Conservation (phyloP, 2,797 vertebrate genomes). For the Lophotriccus pileatus region DNA sequence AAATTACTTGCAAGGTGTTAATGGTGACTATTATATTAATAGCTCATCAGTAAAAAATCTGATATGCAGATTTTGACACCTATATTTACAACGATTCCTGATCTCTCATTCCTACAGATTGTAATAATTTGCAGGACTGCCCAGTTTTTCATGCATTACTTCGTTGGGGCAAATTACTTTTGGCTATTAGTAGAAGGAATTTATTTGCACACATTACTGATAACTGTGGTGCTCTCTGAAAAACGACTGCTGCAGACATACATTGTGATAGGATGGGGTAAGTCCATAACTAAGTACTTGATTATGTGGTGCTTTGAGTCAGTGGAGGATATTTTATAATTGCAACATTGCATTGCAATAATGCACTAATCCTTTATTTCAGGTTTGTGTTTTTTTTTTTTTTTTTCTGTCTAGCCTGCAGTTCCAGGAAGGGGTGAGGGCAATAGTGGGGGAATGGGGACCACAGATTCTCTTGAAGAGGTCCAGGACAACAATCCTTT, state of each 20-base stretch:
- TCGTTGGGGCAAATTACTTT: conserved; percentile 88
- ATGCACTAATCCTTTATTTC: background rate
- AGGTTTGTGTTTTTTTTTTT: accelerated
- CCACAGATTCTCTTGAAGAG: background rate
- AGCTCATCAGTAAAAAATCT: background rate
- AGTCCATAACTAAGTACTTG: background rate
- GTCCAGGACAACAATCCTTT: background rate
- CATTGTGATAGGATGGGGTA: conserved; percentile 93
- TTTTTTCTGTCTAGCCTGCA: background rate
- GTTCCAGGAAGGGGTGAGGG: background rate
- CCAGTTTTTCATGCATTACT: conserved; percentile 90
- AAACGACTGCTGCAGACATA: conserved; percentile 85
- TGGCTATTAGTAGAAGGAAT: conserved; percentile 95
- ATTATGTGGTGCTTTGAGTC: background rate
- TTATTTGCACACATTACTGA: conserved; percentile 88
- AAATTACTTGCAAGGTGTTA: background rate
- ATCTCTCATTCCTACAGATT: conserved; percentile 71
- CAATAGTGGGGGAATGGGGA: background rate
- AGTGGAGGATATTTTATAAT: background rate
- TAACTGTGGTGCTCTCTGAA: conserved; percentile 85
- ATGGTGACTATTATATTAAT: background rate
- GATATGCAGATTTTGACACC: background rate
- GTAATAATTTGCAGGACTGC: conserved; percentile 82
- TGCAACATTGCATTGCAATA: background rate
- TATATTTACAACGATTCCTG: background rate